Evolutionary conservation across 2,113 vertebrate genomes (phyloP).

Genomic region (Hippocampus barbouri): DNA sequence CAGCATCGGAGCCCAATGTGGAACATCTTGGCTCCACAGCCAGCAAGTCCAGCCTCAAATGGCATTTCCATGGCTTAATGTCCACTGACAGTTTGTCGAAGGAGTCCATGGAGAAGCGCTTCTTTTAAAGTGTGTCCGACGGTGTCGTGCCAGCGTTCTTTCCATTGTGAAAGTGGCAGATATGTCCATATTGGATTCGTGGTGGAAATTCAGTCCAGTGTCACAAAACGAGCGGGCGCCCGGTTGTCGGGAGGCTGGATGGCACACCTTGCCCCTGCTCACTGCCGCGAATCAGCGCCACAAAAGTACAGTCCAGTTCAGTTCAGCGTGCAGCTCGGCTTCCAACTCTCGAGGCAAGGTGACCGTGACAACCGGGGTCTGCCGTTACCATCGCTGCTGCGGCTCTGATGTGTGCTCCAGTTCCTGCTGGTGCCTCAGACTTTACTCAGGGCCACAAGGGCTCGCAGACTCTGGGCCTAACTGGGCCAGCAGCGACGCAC

Average conservation of each 20-base stretch:
- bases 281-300: slow-evolving; percentile 20
- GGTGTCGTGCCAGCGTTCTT: neutral
- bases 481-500: slow-evolving; percentile 68
- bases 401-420: slow-evolving; percentile 43
- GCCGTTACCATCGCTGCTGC: slow-evolving; percentile 50
- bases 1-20: slow-evolving; percentile 6
- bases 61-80: neutral
- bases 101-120: neutral
- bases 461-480: slow-evolving; percentile 66
- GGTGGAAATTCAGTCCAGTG: slow-evolving; percentile 30
- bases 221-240: slow-evolving; percentile 44
- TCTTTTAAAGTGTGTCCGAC: neutral
- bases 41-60: slow-evolving; percentile 16
- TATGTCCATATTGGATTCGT: neutral
- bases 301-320: slow-evolving; percentile 41
- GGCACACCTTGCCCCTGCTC: slow-evolving; percentile 2
- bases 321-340: slow-evolving; percentile 26
- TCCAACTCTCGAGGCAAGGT: slow-evolving; percentile 31
- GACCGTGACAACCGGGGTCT: slow-evolving; percentile 54
- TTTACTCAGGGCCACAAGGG: slow-evolving; percentile 61
- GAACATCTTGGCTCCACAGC: slow-evolving; percentile 9
- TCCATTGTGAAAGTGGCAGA: neutral
- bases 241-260: neutral
- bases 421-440: slow-evolving; percentile 50
- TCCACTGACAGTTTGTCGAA: slow-evolving; percentile 26